Evolutionary conservation across 2,888 invertebrate species (phyloP).

Genomic region (Machimus atricapillus): DNA sequence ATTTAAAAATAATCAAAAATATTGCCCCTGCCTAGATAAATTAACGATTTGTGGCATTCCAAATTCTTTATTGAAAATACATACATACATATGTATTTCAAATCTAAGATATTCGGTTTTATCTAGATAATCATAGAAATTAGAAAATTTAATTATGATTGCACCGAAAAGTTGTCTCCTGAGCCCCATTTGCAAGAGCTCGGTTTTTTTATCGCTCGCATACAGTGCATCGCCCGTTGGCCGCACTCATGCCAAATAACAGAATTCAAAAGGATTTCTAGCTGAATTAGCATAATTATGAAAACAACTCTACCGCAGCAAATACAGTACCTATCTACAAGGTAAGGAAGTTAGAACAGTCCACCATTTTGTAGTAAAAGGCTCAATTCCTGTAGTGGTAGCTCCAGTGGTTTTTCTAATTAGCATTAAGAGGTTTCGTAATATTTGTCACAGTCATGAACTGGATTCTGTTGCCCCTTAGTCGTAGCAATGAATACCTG

Average conservation of each 20-base stretch:
- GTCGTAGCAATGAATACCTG: not conserved
- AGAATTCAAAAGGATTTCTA: not conserved
- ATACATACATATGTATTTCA: no score
- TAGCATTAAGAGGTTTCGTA: constrained; percentile 36
- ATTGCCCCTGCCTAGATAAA: no score
- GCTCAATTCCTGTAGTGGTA: not conserved
- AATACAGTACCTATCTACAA: not conserved
- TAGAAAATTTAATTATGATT: not conserved
- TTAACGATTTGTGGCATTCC: no score
- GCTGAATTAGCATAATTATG: not conserved
- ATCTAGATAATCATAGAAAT: no score
- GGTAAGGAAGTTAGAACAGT: not conserved
- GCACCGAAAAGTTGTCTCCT: not conserved
- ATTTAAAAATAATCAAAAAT: no score
- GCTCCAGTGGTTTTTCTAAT: constrained; percentile 19
- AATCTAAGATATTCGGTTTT: no score
- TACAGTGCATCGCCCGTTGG: not conserved
- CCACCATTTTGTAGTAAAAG: not conserved
- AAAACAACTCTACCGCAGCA: not conserved
- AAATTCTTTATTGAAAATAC: no score
- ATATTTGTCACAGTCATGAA: constrained; percentile 18
- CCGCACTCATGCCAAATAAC: not conserved
- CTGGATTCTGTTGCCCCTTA: not conserved
- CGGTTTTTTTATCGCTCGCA: not conserved
- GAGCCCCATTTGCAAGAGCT: not conserved